Evolutionary conservation across 2,888 invertebrate genomes (phyloP), one percentile per base, ranked within the genome.

Genomic region (Coremacera marginata): DNA sequence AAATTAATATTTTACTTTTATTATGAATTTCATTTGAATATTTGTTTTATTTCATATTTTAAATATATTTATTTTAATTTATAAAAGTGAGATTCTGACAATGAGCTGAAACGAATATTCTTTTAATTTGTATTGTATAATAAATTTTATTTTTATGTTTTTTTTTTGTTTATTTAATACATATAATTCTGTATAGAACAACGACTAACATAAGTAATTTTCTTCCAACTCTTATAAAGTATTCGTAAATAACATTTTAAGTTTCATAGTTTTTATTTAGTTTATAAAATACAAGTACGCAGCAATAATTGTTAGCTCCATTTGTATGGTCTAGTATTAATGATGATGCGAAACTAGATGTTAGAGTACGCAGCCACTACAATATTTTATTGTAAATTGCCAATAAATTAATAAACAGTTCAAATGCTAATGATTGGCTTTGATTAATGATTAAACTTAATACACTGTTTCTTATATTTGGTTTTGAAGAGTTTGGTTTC

Each of bases 181-280:
- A n/a, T n/a, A n/a, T 70, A 57, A 52, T 70, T 55, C 31, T 70
- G 70, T 52, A 70, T 70, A 55, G 52, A 55, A 71, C 57, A 71
- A 60, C 31, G 44, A 70, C 22, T 71, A 37, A 37, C 8, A 60
- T 11, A 25, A 60, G 27, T 25, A 11, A 51, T 22, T 71, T 37
- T 57, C 25, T 34, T 70, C n/a, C 27, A 52, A 55, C 11, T 34
- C 34, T 55, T 70, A 19, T 7, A 14, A 34, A 22, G 14, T 25
- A 14, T 22, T 37, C 31, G 22, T 19, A 57, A 60, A 14, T 14
- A 34, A 34, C 14, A 34, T 55, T 71, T 14, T 34, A 37, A 19
- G 19, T 51, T 55, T 37, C 19, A 34, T 70, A 31, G 16, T 55
- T 55, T 19, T 34, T 60, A 19, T 34, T 31, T n/a, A 57, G 34